A percentile compares a stretch with the other conserved stretches of the same genome.
phyloP scores from a whole-genome alignment of 2,113 vertebrate species.

The Cervus canadensis region DNA sequence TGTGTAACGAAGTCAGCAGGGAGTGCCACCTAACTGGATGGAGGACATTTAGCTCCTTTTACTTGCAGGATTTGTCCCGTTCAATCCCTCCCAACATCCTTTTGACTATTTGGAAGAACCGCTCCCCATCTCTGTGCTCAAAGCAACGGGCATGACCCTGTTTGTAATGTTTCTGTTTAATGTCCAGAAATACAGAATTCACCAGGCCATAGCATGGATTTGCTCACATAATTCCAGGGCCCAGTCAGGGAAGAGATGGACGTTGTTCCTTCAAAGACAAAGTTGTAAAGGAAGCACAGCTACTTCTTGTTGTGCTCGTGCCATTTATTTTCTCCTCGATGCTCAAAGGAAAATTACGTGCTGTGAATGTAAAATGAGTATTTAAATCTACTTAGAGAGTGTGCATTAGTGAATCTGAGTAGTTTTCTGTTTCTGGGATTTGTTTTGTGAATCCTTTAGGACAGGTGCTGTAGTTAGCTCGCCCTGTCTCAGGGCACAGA shows the following conservation, averaged over 20 bases:
- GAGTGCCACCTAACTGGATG: not conserved
- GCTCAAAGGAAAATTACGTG: not conserved
- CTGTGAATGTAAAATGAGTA: not conserved
- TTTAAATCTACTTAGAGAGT: not conserved
- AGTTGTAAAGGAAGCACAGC: not conserved
- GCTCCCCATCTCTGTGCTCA: not conserved
- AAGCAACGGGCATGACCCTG: not conserved
- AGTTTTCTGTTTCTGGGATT: not conserved
- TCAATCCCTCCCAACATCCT: not conserved
- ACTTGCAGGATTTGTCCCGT: not conserved
- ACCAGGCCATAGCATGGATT: not conserved
- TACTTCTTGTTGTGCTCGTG: not conserved
- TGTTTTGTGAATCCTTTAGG: not conserved
- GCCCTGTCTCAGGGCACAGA: not conserved
- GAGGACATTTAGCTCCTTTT: slow-evolving; percentile 37
- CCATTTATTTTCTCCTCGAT: not conserved
- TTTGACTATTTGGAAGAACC: not conserved
- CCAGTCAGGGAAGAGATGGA: not conserved
- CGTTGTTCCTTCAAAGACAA: not conserved
- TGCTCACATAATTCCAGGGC: not conserved
- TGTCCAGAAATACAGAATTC: not conserved
- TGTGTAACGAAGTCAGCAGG: slow-evolving; percentile 37
- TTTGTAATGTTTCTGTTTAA: not conserved
- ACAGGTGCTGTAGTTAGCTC: not conserved
- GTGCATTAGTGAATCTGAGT: not conserved